These are phyloP conservation scores for Hippopotamus amphibius DNA, from an alignment of 2,113 vertebrate species.

Conservation along the genomic window DNA sequence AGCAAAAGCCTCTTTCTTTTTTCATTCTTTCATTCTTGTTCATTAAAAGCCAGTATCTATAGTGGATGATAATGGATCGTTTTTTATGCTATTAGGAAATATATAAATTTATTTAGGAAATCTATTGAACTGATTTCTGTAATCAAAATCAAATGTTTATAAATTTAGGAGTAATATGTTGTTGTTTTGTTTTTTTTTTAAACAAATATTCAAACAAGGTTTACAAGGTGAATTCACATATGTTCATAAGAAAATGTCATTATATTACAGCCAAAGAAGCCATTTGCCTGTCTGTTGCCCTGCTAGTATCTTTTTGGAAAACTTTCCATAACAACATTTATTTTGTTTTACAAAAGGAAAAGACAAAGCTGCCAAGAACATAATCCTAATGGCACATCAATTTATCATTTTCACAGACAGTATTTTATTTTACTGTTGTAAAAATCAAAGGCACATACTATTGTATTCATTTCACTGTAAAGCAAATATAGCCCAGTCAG, in stretches of 20 bases:
- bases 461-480: not conserved
- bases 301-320: not conserved
- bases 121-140: not conserved
- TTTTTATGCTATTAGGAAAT: not conserved
- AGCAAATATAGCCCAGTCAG: not conserved
- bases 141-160: not conserved
- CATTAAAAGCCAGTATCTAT: not conserved
- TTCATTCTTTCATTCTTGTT: not conserved
- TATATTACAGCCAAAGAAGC: not conserved
- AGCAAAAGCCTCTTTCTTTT: not conserved
- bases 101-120: not conserved
- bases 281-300: not conserved
- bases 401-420: not conserved
- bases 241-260: not conserved
- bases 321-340: not conserved
- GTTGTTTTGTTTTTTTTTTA: not conserved
- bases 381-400: not conserved
- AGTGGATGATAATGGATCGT: not conserved
- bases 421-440: not conserved
- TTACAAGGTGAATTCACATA: not conserved
- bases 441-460: not conserved
- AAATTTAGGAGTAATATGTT: not conserved
- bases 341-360: not conserved
- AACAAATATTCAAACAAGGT: not conserved
- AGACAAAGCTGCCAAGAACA: not conserved